Percentiles rank a stretch among this genome's conserved stretches.
These are phyloP conservation scores for Pollenia griseotomentosa DNA, from an alignment of 2,888 invertebrate genomes.

Conservation along the genomic window DNA sequence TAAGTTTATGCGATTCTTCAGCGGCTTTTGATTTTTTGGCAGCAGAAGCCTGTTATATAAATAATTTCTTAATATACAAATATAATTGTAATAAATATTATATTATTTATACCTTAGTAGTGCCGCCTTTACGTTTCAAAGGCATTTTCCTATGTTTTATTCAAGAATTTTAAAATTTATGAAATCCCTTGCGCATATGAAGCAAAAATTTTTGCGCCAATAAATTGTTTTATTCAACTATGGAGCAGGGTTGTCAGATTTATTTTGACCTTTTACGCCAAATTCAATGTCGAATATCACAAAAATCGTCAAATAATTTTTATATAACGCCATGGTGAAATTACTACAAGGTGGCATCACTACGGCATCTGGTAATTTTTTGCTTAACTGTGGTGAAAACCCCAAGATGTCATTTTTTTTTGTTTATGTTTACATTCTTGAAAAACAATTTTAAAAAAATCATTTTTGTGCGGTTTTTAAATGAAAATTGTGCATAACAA, in stretches of 20 bases:
- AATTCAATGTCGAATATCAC: too few species aligned
- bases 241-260: not conserved
- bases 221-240: not conserved
- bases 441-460: too few species aligned
- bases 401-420: too few species aligned
- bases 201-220: conserved; percentile 37
- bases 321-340: too few species aligned
- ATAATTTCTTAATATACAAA: not conserved
- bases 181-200: not conserved
- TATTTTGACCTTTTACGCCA: too few species aligned
- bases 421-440: too few species aligned
- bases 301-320: too few species aligned
- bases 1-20: conserved; percentile 53
- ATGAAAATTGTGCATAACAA: too few species aligned
- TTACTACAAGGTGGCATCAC: too few species aligned
- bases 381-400: too few species aligned
- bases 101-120: conserved; percentile 21
- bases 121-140: conserved; percentile 73
- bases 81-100: not conserved
- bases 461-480: too few species aligned
- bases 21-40: conserved; percentile 42
- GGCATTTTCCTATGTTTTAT: conserved; percentile 70
- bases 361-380: too few species aligned
- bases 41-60: conserved; percentile 12
- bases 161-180: conserved; percentile 3